A percentile compares a stretch with the other conserved stretches of the same genome.
These are phyloP conservation scores for Eupsittula cactorum DNA, from an alignment of 2,113 vertebrate genomes.

Conservation along the genomic window DNA sequence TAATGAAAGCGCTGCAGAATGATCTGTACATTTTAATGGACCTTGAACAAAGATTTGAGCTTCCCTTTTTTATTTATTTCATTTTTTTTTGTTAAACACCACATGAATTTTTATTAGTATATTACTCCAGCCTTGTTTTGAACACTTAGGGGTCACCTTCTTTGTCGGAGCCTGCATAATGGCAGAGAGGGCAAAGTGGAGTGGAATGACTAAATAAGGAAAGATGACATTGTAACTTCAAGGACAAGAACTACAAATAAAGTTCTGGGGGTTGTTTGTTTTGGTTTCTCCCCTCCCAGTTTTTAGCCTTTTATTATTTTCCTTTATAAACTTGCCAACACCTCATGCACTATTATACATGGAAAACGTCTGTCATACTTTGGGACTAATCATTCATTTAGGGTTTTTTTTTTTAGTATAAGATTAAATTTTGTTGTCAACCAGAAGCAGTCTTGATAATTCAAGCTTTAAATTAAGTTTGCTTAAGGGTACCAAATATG, in stretches of 20 bases:
- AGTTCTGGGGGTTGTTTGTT: neutral
- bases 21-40: conserved; percentile 47
- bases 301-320: neutral
- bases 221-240: neutral
- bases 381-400: neutral
- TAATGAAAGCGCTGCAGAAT: conserved; percentile 14
- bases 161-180: conserved; percentile 3
- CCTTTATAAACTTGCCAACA: neutral
- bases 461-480: conserved; percentile 55
- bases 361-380: neutral
- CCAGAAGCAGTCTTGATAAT: conserved; percentile 33
- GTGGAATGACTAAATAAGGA: conserved; percentile 36
- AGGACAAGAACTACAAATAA: conserved; percentile 22
- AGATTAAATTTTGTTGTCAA: neutral
- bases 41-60: conserved; percentile 54
- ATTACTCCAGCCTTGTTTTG: conserved; percentile 57
- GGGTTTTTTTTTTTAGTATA: neutral
- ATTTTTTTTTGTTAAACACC: neutral
- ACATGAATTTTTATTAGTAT: conserved; percentile 58
- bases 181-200: conserved; percentile 38
- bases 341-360: neutral
- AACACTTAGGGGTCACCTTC: conserved; percentile 57
- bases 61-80: neutral
- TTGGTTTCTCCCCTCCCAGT: accelerated
- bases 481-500: conserved; percentile 19